phyloP scores from a whole-genome alignment of 1,140 invertebrate species.

The Brachionus angularis region DNA sequence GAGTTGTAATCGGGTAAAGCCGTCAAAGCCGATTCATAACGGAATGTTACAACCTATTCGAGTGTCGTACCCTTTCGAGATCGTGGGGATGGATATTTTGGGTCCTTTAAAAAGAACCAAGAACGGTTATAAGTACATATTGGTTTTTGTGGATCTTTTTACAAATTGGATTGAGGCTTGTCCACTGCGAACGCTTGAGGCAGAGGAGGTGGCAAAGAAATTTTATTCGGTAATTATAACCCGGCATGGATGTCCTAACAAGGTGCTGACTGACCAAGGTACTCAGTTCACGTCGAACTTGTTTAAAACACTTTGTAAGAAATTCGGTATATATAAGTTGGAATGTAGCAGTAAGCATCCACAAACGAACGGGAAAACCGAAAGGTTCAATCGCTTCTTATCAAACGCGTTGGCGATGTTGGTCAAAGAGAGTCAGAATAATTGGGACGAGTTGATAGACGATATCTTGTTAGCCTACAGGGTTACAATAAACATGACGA shows the following conservation, averaged over 20 bases:
- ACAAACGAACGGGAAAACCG: conserved; percentile 46
- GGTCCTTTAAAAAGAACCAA: conserved; percentile 45
- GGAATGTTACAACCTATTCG: conserved; percentile 23
- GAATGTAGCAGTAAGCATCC: conserved; percentile 47
- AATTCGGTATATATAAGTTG: conserved; percentile 44
- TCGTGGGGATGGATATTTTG: conserved; percentile 46
- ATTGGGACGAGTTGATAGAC: conserved; percentile 21
- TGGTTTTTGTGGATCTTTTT: conserved; percentile 54
- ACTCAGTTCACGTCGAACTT: background rate
- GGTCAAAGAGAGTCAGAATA: background rate
- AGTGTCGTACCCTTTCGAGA: conserved; percentile 1
- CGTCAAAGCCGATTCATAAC: background rate
- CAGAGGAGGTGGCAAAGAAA: conserved; percentile 50
- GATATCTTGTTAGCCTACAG: background rate
- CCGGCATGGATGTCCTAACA: conserved; percentile 45
- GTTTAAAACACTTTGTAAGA: background rate
- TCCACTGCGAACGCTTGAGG: conserved; percentile 53
- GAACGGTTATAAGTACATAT: conserved; percentile 49
- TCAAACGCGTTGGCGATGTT: conserved; percentile 14
- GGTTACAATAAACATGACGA: background rate
- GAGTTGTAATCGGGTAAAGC: conserved; percentile 34
- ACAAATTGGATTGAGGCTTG: conserved; percentile 55
- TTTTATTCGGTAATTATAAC: conserved; percentile 50
- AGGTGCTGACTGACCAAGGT: background rate
- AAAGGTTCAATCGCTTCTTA: conserved; percentile 24